Evolutionary conservation across 2,888 invertebrate genomes (phyloP).

Genomic region (Smittia sp.): DNA sequence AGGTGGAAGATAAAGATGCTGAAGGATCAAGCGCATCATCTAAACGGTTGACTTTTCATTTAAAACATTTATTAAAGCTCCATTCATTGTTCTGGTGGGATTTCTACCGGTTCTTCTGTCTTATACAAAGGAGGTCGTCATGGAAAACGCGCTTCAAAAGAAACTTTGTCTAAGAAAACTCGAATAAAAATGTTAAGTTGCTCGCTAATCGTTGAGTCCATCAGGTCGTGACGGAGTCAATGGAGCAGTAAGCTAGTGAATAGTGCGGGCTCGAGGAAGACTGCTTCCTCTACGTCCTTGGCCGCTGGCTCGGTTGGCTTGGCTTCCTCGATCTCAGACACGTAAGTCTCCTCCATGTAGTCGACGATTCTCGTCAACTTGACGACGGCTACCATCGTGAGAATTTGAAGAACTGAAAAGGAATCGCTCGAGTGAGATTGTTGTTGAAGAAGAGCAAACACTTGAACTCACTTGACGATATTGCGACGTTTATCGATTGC

Average conservation of each 20-base stretch:
- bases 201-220: neutral
- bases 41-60: no score
- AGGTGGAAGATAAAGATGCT: no score
- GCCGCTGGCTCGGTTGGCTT: neutral
- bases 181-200: neutral
- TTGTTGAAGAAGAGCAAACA: no score
- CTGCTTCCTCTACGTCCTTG: conserved; percentile 5
- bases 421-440: no score
- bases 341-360: neutral
- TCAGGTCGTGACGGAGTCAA: no score
- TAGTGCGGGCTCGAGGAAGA: neutral
- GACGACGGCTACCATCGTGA: neutral
- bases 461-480: conserved; percentile 13
- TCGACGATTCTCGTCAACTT: neutral
- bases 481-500: neutral
- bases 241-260: neutral
- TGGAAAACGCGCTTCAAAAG: no score
- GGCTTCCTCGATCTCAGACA: neutral
- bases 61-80: no score
- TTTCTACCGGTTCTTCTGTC: no score
- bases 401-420: conserved; percentile 6
- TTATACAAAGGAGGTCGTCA: no score
- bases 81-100: no score
- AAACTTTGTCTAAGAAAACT: no score
- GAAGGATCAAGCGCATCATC: no score